Percentiles rank a stretch among this genome's conserved stretches.
phyloP scores from a whole-genome alignment of 1,140 invertebrate genomes.

The Lutraria rhynchaena region DNA sequence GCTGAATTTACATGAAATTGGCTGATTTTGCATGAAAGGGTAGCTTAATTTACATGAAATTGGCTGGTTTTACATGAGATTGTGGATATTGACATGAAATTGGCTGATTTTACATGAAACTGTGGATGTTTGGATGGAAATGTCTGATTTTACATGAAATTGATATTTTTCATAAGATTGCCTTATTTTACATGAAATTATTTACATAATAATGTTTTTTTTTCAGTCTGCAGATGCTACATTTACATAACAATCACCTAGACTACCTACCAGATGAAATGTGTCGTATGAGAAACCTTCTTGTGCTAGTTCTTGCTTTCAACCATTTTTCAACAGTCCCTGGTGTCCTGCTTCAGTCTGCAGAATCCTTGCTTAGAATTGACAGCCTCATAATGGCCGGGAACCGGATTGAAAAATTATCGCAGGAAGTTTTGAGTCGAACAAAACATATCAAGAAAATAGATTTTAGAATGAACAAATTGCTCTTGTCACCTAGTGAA shows the following conservation, averaged over 20 bases:
- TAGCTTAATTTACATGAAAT: too few species aligned
- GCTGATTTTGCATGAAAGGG: too few species aligned
- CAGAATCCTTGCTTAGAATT: slow-evolving; percentile 68
- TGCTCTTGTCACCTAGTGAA: slow-evolving; percentile 78
- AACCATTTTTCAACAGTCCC: slow-evolving; percentile 80
- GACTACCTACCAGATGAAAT: slow-evolving; percentile 77
- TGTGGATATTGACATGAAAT: too few species aligned
- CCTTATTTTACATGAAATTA: too few species aligned
- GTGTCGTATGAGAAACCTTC: slow-evolving; percentile 72
- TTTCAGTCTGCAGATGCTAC: slow-evolving; percentile 79
- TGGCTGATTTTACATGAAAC: too few species aligned
- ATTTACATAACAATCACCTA: slow-evolving; percentile 81
- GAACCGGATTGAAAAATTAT: slow-evolving; percentile 78
- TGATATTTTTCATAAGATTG: too few species aligned
- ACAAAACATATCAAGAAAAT: slow-evolving; percentile 80
- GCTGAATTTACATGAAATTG: too few species aligned
- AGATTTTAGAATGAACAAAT: slow-evolving; percentile 80
- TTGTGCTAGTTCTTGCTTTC: slow-evolving; percentile 80
- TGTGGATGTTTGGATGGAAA: too few species aligned
- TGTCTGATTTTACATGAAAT: too few species aligned
- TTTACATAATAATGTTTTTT: background rate
- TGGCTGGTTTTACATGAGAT: too few species aligned
- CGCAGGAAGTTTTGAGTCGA: slow-evolving; percentile 74
- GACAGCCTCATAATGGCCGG: slow-evolving; percentile 82
- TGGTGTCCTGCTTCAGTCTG: slow-evolving; percentile 69